Base-by-base conservation (phyloP, 2,113 vertebrate species). In the Prietella phreatophila region DNA sequence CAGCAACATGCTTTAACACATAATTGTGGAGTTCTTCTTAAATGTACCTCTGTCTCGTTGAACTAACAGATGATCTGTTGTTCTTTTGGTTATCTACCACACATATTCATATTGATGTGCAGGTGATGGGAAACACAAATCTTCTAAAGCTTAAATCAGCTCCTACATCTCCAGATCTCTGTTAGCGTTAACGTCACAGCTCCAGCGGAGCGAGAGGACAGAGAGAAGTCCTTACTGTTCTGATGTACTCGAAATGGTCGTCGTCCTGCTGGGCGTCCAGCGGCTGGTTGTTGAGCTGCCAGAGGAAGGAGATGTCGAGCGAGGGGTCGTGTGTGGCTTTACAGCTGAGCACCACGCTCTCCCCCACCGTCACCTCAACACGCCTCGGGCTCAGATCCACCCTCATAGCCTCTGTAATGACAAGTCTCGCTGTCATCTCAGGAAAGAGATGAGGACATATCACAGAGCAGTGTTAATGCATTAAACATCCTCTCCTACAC, bases 311-410 rank as follows among this genome's bases (percentile, higher is more conserved):
- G 89, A 99, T 96, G 50, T 97, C 97, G 91, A 99, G 93, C 0
- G 96, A 96, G 0, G 94, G 94, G 93, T 99, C 98, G 0, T 99
- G 98, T 15, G 96, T 92, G 1, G 97, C 97, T 93, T 95, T 98
- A 95, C 98, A 99, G 65, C 96, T 98, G 89, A 99, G 96, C 73
- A 99, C 98, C 17, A 98, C 94, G 53, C 98, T 99, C 93, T 99
- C 97, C 75, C 98, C 98, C 50, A 99, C 98, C 0, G 97, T 99
- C 93, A 99, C 94, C 89, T 99, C 98, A 79, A 97, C 96, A 88
- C 95, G 94, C 90, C 93, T 95, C 22, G 98, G 98, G 92, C 95
- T 96, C 80, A 99, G 94, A 90, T 97, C 97, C 95, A 99, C 97
- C 90, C 94, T 96, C 92, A 98, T 97, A 88, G 98, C 96, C 93